These are phyloP conservation scores for Chloebia gouldiae DNA, from an alignment of 2,113 vertebrate species.

Conservation along the genomic window DNA sequence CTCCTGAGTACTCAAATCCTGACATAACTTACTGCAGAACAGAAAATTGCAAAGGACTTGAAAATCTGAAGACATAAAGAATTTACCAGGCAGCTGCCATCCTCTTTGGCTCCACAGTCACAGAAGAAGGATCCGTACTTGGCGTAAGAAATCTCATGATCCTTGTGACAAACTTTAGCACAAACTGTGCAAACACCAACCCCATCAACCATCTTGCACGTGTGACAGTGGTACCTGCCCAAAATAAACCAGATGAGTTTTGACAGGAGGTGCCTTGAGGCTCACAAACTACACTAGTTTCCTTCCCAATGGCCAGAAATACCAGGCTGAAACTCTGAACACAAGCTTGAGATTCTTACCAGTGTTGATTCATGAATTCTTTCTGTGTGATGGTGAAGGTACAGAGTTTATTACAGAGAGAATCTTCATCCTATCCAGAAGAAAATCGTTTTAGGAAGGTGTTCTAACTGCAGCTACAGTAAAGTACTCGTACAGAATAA, in stretches of 20 bases:
- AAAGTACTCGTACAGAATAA: not conserved
- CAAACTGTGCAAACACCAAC: slow-evolving; percentile 99
- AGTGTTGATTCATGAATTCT: slow-evolving; percentile 99
- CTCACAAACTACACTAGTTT: slow-evolving; percentile 25
- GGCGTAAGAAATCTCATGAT: slow-evolving; percentile 99
- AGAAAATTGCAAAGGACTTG: not conserved
- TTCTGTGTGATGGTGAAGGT: slow-evolving; percentile 99
- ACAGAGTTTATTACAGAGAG: slow-evolving; percentile 97
- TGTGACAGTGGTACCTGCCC: slow-evolving; percentile 98
- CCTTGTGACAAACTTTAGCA: slow-evolving; percentile 99
- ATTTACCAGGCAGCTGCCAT: slow-evolving; percentile 98
- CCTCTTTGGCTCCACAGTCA: slow-evolving; percentile 98
- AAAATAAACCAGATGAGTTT: not conserved
- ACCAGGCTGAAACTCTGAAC: slow-evolving; percentile 58
- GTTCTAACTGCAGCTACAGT: not conserved
- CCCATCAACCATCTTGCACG: slow-evolving; percentile 99
- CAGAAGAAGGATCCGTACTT: slow-evolving; percentile 99
- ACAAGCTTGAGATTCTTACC: slow-evolving; percentile 78
- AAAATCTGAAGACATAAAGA: not conserved
- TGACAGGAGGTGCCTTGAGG: not conserved
- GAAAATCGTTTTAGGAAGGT: not conserved
- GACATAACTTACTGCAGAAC: not conserved
- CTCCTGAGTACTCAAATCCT: rapidly evolving
- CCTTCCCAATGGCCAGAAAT: slow-evolving; percentile 79
- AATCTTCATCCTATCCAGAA: slow-evolving; percentile 92